Conservation (phyloP, 2,797 vertebrate species). For the Pelochelys cantorii region DNA sequence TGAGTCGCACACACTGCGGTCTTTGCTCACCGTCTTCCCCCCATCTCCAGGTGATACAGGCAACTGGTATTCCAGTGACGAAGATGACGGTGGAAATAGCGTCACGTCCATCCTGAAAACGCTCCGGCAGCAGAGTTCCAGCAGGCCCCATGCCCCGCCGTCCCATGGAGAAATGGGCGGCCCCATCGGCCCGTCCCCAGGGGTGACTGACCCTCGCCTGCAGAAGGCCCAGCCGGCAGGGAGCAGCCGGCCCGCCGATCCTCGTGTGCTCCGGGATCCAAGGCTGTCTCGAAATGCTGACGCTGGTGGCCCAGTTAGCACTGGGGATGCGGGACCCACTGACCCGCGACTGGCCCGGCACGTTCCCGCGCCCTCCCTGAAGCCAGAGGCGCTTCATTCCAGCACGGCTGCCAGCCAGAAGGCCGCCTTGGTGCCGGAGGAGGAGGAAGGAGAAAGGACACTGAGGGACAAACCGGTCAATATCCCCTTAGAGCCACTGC, state of each 20-base stretch:
- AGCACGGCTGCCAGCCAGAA: conserved; percentile 73
- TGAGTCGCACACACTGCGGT: too few species aligned
- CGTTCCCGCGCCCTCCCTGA: conserved; percentile 50
- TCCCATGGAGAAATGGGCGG: conserved; percentile 42
- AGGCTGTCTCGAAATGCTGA: conserved; percentile 82
- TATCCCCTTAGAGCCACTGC: conserved; percentile 91
- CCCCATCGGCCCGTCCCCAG: conserved; percentile 9
- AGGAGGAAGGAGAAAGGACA: conserved; percentile 91
- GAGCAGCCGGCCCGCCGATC: conserved; percentile 79
- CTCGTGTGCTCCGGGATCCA: conserved; percentile 88
- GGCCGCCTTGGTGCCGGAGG: conserved; percentile 80
- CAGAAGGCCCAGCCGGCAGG: conserved; percentile 80
- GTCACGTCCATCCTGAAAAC: conserved; percentile 94
- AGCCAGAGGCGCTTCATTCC: conserved; percentile 78
- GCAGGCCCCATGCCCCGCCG: conserved; percentile 66
- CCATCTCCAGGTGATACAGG: conserved; percentile 87
- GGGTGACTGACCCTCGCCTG: conserved; percentile 86
- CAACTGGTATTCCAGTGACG: conserved; percentile 98
- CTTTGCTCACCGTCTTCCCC: neutral
- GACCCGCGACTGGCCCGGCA: conserved; percentile 72
- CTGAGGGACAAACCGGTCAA: conserved; percentile 89
- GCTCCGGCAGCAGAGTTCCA: conserved; percentile 88
- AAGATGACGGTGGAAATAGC: conserved; percentile 93
- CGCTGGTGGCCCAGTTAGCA: neutral
- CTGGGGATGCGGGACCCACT: conserved; percentile 43